Conservation (phyloP, 2,797 vertebrate species). For the Pseudocheirus occidentalis region DNA sequence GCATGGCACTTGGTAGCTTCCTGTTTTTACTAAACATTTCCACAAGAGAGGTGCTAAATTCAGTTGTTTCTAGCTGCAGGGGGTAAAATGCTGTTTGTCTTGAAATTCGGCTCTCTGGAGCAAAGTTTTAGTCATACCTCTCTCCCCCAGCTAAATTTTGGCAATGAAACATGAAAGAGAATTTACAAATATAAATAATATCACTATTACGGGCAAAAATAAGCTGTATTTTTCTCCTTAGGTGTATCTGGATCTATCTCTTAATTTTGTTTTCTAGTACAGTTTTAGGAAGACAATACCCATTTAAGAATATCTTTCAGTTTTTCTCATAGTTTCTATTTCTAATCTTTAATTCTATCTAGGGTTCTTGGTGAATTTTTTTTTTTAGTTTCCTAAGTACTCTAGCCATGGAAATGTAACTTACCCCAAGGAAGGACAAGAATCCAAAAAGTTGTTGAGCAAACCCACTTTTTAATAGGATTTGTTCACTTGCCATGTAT, state of each 20-base stretch:
- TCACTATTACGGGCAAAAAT: neutral
- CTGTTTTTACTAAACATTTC: neutral
- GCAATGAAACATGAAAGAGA: neutral
- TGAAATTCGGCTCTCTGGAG: neutral
- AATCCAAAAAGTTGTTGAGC: neutral
- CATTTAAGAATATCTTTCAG: neutral
- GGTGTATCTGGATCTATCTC: neutral
- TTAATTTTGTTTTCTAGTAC: neutral
- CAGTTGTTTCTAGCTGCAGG: neutral
- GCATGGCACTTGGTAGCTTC: neutral
- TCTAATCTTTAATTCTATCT: neutral
- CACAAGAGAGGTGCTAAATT: neutral
- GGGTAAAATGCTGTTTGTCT: neutral
- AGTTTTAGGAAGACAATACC: neutral
- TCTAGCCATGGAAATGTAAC: neutral
- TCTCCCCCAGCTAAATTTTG: neutral
- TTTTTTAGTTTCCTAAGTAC: neutral
- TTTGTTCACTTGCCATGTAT: neutral
- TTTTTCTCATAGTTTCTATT: neutral
- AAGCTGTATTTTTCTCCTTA: neutral
- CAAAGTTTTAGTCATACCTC: neutral
- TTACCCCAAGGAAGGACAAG: neutral
- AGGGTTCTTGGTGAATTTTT: neutral
- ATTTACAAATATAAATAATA: neutral
- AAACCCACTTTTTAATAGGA: neutral